These are phyloP conservation scores for Lasioglossum marginatum DNA, from an alignment of 2,888 invertebrate genomes.

Conservation along the genomic window DNA sequence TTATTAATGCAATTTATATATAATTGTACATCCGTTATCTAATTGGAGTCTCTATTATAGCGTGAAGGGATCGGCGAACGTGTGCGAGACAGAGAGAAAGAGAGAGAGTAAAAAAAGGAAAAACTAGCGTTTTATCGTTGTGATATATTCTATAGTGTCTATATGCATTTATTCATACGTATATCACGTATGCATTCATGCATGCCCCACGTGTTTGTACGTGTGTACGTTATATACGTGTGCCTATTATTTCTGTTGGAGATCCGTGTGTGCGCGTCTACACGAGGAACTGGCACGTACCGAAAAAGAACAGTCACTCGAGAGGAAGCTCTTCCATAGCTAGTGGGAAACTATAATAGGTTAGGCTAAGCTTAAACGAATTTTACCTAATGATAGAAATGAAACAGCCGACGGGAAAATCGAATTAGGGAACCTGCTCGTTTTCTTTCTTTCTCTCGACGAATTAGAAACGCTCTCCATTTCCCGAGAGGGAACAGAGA, in stretches of 20 bases:
- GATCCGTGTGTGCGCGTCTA: conserved; percentile 45
- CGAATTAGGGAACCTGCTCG: not conserved
- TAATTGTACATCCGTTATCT: conserved; percentile 74
- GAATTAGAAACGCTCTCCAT: conserved; percentile 1
- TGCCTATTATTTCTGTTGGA: conserved; percentile 67
- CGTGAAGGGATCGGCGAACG: conserved; percentile 1
- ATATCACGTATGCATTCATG: conserved; percentile 52
- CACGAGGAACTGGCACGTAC: conserved; percentile 62
- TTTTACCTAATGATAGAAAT: conserved; percentile 32
- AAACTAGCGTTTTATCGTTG: conserved; percentile 75
- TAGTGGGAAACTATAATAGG: conserved; percentile 32
- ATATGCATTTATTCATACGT: conserved; percentile 69
- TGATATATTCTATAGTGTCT: conserved; percentile 70
- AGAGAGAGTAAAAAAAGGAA: conserved; percentile 29
- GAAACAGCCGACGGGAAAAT: not conserved
- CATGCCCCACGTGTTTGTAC: conserved; percentile 56
- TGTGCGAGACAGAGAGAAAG: conserved; percentile 11
- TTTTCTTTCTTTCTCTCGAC: not conserved
- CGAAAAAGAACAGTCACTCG: conserved; percentile 17
- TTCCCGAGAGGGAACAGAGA: not conserved
- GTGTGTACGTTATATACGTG: conserved; percentile 59
- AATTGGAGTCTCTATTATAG: conserved; percentile 71
- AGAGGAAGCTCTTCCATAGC: conserved; percentile 63
- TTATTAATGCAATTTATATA: conserved; percentile 69
- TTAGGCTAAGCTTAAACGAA: conserved; percentile 42